Conservation (phyloP, 2,888 invertebrate species). For the Lasioglossum figueresi region DNA sequence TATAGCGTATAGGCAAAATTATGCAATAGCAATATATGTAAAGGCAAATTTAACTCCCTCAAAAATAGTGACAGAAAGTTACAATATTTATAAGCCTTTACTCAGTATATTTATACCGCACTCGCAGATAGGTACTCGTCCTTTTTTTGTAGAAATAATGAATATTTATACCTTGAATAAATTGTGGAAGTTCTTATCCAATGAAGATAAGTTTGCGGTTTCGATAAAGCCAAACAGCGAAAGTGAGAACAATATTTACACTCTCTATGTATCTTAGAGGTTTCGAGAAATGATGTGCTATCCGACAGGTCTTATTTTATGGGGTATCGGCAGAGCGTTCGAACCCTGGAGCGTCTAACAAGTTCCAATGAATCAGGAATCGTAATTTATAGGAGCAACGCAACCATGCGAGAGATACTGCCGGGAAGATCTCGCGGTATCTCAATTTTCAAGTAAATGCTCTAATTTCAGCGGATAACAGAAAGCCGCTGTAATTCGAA, state of each 20-base stretch:
- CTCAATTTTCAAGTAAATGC: slow-evolving; percentile 23
- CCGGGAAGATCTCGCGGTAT: background rate
- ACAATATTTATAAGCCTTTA: background rate
- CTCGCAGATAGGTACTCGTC: background rate
- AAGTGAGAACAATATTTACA: background rate
- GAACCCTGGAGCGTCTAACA: background rate
- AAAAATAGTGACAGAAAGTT: background rate
- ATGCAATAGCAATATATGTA: background rate
- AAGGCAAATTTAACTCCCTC: background rate
- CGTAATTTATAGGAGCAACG: background rate
- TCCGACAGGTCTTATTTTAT: background rate
- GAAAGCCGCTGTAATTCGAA: background rate
- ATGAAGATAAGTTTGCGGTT: background rate
- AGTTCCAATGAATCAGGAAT: slow-evolving; percentile 2
- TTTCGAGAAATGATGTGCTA: background rate
- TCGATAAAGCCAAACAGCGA: background rate
- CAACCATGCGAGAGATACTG: background rate
- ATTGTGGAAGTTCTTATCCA: background rate
- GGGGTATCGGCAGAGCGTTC: background rate
- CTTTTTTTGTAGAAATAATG: background rate
- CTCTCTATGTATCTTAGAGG: background rate
- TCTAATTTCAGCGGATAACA: slow-evolving; percentile 7
- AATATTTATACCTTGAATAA: background rate
- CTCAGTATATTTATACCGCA: background rate
- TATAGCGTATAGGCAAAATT: background rate